Conservation (phyloP, 2,888 invertebrate genomes). For the Sipha maydis region DNA sequence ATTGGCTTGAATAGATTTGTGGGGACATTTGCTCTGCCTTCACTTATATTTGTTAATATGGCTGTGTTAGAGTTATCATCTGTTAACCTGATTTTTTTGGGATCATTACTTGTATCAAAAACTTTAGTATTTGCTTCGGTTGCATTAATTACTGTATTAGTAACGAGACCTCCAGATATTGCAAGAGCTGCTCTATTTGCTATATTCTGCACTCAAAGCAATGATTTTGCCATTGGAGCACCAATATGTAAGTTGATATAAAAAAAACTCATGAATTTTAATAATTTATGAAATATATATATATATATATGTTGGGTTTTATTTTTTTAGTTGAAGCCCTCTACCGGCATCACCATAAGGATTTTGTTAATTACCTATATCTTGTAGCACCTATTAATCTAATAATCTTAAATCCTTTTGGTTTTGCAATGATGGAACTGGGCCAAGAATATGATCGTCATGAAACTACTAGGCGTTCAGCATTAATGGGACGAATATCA, state of each 20-base stretch:
- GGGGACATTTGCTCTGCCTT: conserved; percentile 91
- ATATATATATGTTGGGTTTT: conserved; percentile 17
- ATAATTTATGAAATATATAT: not conserved
- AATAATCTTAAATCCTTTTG: conserved; percentile 90
- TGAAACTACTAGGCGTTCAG: conserved; percentile 49
- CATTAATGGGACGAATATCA: conserved; percentile 66
- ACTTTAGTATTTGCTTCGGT: conserved; percentile 85
- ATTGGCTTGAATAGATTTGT: conserved; percentile 93
- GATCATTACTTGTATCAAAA: conserved; percentile 86
- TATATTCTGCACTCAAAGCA: conserved; percentile 95
- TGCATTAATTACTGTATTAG: conserved; percentile 78
- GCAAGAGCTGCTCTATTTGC: conserved; percentile 90
- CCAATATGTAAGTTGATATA: conserved; percentile 81
- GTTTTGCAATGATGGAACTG: conserved; percentile 89
- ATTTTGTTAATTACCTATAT: conserved; percentile 90
- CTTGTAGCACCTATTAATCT: conserved; percentile 94
- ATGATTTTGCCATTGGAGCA: conserved; percentile 96
- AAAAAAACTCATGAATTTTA: conserved; percentile 19
- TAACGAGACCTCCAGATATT: conserved; percentile 77
- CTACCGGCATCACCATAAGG: conserved; percentile 85
- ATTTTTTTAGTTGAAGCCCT: conserved; percentile 80
- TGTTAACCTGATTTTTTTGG: conserved; percentile 92
- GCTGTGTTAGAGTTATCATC: conserved; percentile 83
- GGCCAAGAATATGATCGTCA: conserved; percentile 64
- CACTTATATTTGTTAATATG: conserved; percentile 89